These are phyloP conservation scores for Andrena trimmerana DNA, from an alignment of 2,888 invertebrate species.

Conservation along the genomic window DNA sequence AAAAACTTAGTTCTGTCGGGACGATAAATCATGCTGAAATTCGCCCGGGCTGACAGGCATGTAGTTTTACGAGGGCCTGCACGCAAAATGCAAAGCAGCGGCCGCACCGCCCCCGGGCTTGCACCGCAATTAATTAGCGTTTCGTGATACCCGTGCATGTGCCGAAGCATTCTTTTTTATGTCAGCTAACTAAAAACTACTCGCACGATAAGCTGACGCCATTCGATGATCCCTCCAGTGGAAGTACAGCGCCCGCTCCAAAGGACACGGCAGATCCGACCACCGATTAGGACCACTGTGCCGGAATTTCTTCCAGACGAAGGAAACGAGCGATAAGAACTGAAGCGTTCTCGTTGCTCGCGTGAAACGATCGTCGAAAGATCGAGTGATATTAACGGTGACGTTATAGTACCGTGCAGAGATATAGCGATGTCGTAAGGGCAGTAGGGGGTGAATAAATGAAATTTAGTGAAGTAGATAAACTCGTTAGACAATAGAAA, in stretches of 20 bases:
- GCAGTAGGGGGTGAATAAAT: too few species aligned
- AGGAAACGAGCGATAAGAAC: conserved; percentile 2
- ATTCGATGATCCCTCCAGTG: conserved; percentile 65
- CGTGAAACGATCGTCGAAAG: conserved; percentile 5
- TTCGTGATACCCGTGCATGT: conserved; percentile 83
- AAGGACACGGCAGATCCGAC: conserved; percentile 26
- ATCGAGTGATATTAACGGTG: background rate
- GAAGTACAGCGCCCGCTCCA: conserved; percentile 33
- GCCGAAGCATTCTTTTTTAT: conserved; percentile 72
- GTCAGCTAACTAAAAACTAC: conserved; percentile 55
- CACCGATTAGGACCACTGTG: conserved; percentile 1
- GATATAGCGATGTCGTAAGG: too few species aligned
- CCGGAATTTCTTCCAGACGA: background rate
- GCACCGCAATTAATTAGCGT: conserved; percentile 83
- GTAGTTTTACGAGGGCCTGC: conserved; percentile 82
- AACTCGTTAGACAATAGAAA: too few species aligned
- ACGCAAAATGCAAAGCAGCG: conserved; percentile 83
- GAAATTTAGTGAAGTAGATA: too few species aligned
- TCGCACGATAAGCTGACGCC: conserved; percentile 79
- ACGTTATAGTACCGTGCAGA: background rate
- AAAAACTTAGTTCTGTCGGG: conserved; percentile 80
- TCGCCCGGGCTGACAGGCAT: conserved; percentile 81
- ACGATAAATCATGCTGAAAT: conserved; percentile 83
- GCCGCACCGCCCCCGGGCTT: conserved; percentile 71
- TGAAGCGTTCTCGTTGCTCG: background rate